Evolutionary conservation across 2,888 invertebrate species (phyloP).

Genomic region (Rhagium mordax): DNA sequence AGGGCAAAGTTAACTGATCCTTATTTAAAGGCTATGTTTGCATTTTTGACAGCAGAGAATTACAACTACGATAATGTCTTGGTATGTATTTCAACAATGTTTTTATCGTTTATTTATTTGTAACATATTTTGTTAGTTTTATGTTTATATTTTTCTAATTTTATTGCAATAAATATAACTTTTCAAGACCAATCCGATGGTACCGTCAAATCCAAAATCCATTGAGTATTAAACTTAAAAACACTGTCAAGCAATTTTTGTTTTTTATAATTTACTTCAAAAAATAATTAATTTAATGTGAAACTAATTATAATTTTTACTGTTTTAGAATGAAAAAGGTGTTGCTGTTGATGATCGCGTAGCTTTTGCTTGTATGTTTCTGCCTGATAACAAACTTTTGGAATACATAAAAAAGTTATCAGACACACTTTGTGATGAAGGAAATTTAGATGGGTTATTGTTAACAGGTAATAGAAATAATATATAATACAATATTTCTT

Average conservation of each 20-base stretch:
- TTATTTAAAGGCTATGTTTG: slow-evolving; percentile 91
- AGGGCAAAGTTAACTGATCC: slow-evolving; percentile 88
- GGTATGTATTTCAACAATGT: too few relatives aligned
- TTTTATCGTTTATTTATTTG: too few relatives aligned
- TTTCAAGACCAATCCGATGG: too few relatives aligned
- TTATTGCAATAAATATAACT: too few relatives aligned
- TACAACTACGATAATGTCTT: slow-evolving; percentile 84
- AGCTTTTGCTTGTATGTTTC: slow-evolving; percentile 91
- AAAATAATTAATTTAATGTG: too few relatives aligned
- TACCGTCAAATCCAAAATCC: too few relatives aligned
- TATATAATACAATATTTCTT: too few relatives aligned
- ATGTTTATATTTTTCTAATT: too few relatives aligned
- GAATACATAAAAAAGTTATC: slow-evolving; percentile 85
- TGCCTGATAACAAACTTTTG: slow-evolving; percentile 84
- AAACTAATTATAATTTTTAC: background rate
- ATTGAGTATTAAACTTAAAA: too few relatives aligned
- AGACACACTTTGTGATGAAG: slow-evolving; percentile 80
- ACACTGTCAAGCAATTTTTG: too few relatives aligned
- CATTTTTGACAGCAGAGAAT: slow-evolving; percentile 88
- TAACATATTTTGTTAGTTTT: too few relatives aligned
- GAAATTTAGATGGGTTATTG: slow-evolving; percentile 88
- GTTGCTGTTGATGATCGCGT: slow-evolving; percentile 91
- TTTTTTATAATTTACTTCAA: too few relatives aligned
- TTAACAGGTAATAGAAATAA: slow-evolving; percentile 77
- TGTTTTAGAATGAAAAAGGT: slow-evolving; percentile 82